These are phyloP conservation scores for Pseudeuparius sepicola DNA, from an alignment of 2,888 invertebrate species.

Conservation along the genomic window DNA sequence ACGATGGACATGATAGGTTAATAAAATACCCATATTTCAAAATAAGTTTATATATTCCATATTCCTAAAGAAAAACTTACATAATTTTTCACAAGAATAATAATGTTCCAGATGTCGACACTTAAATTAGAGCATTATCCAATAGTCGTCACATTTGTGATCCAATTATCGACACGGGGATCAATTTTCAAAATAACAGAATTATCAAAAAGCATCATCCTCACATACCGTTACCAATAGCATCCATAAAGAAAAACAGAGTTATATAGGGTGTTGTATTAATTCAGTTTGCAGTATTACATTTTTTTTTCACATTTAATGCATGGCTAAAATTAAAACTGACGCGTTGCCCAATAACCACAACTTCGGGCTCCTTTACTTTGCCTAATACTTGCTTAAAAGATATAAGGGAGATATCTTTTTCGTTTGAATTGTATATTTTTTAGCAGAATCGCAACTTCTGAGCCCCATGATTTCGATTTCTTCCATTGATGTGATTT, in stretches of 20 bases:
- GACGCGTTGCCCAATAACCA: background rate
- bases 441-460: background rate
- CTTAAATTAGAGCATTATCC: background rate
- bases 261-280: constrained; percentile 1
- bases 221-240: too few relatives aligned
- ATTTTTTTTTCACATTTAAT: constrained; percentile 1
- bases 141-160: background rate
- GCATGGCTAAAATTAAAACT: background rate
- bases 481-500: constrained; percentile 1
- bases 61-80: background rate
- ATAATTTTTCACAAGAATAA: background rate
- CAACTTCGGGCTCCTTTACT: constrained; percentile 1
- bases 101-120: background rate
- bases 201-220: too few relatives aligned
- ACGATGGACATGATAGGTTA: background rate
- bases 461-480: constrained; percentile 1
- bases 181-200: background rate
- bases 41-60: background rate
- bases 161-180: constrained; percentile 1
- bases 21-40: background rate
- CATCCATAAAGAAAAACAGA: too few relatives aligned
- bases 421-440: background rate
- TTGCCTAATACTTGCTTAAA: background rate
- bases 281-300: background rate
- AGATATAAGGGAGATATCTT: constrained; percentile 1